Percentiles rank a stretch among this genome's conserved stretches.
Evolutionary conservation across 2,113 vertebrate species (phyloP).

Genomic region (Turdus rufiventris): DNA sequence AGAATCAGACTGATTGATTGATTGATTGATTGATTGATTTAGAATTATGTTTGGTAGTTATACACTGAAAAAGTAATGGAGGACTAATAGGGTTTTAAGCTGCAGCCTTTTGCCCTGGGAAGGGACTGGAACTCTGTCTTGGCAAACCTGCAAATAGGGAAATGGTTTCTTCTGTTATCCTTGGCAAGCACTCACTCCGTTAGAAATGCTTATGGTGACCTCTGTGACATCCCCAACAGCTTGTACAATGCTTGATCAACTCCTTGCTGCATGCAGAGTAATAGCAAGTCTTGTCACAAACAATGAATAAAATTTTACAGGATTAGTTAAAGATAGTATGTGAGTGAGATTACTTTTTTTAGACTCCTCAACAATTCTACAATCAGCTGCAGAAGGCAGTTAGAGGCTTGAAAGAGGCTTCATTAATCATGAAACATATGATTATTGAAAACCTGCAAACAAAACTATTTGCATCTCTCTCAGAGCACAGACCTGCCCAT

Average conservation of each 20-base stretch:
- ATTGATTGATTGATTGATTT: background rate
- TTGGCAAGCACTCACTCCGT: constrained; percentile 14
- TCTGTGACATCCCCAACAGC: constrained; percentile 13
- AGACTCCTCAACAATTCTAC: constrained; percentile 13
- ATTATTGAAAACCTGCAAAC: constrained; percentile 61
- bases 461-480: constrained; percentile 28
- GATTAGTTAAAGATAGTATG: constrained; percentile 33
- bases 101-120: background rate
- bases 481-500: constrained; percentile 24
- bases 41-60: background rate
- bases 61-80: background rate
- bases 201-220: background rate
- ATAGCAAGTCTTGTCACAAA: constrained; percentile 31
- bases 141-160: background rate
- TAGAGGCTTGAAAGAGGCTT: constrained; percentile 32
- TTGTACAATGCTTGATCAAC: constrained; percentile 35
- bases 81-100: background rate
- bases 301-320: constrained; percentile 41
- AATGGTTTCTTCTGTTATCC: constrained; percentile 20
- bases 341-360: constrained; percentile 38
- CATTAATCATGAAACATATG: constrained; percentile 54
- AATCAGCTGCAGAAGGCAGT: constrained; percentile 31
- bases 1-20: background rate
- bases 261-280: constrained; percentile 12
- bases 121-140: constrained; percentile 3